These are phyloP conservation scores for Neuroscelio doddi DNA, from an alignment of 2,888 invertebrate species.

Conservation along the genomic window DNA sequence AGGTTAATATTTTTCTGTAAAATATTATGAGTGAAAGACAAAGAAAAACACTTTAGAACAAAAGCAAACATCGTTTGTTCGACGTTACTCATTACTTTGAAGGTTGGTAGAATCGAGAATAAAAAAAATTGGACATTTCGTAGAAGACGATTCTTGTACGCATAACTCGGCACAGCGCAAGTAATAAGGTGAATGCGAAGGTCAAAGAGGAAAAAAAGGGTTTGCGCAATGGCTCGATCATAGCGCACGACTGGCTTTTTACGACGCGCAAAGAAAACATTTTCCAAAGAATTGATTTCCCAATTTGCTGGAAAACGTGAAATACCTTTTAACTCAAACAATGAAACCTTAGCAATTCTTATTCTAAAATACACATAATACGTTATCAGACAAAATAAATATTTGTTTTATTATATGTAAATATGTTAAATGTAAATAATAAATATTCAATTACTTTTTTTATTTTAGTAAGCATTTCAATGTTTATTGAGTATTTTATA, in stretches of 20 bases:
- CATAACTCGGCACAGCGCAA: conserved; percentile 30
- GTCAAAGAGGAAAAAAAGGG: conserved; percentile 40
- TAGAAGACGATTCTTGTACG: conserved; percentile 35
- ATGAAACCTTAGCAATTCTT: too few relatives aligned
- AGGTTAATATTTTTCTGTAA: conserved; percentile 26
- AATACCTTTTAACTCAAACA: conserved; percentile 16
- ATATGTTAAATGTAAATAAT: too few relatives aligned
- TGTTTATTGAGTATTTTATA: too few relatives aligned
- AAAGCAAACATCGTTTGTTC: conserved; percentile 42
- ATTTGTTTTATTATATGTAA: too few relatives aligned
- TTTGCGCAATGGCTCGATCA: conserved; percentile 40
- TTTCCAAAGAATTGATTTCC: conserved; percentile 42
- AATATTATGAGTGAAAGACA: conserved; percentile 27
- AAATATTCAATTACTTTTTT: too few relatives aligned
- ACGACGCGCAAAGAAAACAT: conserved; percentile 41
- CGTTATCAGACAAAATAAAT: too few relatives aligned
- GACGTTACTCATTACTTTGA: conserved; percentile 40
- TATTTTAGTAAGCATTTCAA: too few relatives aligned
- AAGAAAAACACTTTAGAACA: conserved; percentile 30
- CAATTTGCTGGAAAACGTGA: conserved; percentile 37
- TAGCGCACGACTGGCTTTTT: conserved; percentile 40
- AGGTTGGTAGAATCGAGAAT: conserved; percentile 26
- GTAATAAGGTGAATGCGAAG: conserved; percentile 41
- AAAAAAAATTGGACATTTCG: conserved; percentile 21
- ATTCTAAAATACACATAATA: too few relatives aligned